These are phyloP conservation scores for Amphipoea oculea DNA, from an alignment of 2,888 invertebrate genomes.

Conservation along the genomic window DNA sequence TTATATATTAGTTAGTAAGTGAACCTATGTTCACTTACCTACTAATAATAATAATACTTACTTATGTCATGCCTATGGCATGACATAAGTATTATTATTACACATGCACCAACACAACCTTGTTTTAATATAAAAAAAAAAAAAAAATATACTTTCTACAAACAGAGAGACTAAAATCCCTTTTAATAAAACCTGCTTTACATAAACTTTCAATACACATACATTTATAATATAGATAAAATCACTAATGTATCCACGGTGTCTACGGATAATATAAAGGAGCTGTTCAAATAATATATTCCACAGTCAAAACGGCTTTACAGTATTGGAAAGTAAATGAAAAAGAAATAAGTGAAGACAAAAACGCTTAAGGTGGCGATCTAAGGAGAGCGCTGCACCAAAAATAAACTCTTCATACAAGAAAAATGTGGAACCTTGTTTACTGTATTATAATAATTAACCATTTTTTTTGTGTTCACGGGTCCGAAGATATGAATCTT, in stretches of 20 bases:
- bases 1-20: too few relatives aligned
- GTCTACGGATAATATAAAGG: neutral
- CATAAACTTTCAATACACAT: neutral
- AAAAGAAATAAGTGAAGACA: neutral
- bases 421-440: slow-evolving; percentile 41
- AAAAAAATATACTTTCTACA: neutral
- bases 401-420: neutral
- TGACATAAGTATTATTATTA: neutral
- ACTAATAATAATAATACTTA: too few relatives aligned
- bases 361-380: too few relatives aligned
- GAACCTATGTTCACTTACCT: too few relatives aligned
- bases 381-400: neutral
- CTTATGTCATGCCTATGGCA: too few relatives aligned
- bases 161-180: neutral
- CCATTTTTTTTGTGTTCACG: neutral
- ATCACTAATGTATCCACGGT: neutral
- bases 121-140: too few relatives aligned
- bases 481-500: neutral
- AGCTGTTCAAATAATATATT: slow-evolving; percentile 31
- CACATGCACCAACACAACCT: neutral
- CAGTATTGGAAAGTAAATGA: neutral
- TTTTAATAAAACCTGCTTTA: neutral
- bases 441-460: slow-evolving; percentile 21
- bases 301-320: neutral
- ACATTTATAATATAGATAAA: neutral